These are phyloP conservation scores for Pseudocheirus occidentalis DNA, from an alignment of 2,797 vertebrate species.

Conservation along the genomic window DNA sequence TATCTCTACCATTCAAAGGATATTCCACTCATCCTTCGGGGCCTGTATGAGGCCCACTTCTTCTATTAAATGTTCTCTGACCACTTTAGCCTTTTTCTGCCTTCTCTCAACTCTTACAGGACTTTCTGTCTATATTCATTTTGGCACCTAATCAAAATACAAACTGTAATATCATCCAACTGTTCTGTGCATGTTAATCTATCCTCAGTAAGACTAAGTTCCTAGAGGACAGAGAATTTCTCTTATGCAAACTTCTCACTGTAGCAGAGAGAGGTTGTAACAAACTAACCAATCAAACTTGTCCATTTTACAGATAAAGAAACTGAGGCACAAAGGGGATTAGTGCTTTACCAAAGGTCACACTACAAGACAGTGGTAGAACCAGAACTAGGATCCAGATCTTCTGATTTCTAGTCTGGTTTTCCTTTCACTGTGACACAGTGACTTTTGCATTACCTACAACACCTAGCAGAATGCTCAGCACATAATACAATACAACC, in stretches of 20 bases:
- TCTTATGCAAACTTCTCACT: slow-evolving; percentile 8
- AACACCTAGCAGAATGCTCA: background rate
- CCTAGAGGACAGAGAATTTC: background rate
- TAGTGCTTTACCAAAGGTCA: slow-evolving; percentile 33
- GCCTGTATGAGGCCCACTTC: slow-evolving; percentile 6
- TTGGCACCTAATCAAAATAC: background rate
- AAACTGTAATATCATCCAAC: slow-evolving; percentile 30
- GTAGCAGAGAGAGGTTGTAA: slow-evolving; percentile 29
- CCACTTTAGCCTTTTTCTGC: background rate
- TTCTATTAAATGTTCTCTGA: slow-evolving; percentile 26
- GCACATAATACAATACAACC: background rate
- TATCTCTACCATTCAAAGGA: slow-evolving; percentile 20
- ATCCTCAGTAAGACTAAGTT: background rate
- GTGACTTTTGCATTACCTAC: background rate
- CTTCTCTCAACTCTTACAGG: background rate
- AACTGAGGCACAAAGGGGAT: slow-evolving; percentile 43
- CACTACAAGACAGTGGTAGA: background rate
- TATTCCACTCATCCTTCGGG: slow-evolving; percentile 23
- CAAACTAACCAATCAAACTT: slow-evolving; percentile 16
- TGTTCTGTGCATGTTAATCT: background rate
- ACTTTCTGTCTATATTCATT: background rate
- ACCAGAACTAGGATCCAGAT: slow-evolving; percentile 25
- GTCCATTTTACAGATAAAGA: slow-evolving; percentile 38
- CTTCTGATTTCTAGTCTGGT: slow-evolving; percentile 21
- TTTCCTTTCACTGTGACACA: background rate